These are phyloP conservation scores for Harpagus bidentatus DNA, from an alignment of 2,113 vertebrate species.

Conservation along the genomic window DNA sequence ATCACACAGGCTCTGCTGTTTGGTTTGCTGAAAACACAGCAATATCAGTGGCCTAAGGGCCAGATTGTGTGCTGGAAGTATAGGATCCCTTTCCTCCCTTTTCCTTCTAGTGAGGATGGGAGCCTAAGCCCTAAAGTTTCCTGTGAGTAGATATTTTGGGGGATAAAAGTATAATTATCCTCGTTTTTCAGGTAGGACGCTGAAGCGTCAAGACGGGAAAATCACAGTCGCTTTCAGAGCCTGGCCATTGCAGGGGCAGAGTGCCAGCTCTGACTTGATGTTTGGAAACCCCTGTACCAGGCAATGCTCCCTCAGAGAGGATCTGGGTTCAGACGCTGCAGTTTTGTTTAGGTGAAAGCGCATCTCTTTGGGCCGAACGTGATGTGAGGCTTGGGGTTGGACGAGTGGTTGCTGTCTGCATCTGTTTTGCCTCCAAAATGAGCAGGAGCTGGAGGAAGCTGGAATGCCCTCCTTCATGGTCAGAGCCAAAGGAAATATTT, in stretches of 20 bases:
- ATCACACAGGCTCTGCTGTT: not conserved
- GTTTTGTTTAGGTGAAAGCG: not conserved
- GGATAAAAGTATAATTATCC: too few relatives aligned
- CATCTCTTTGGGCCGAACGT: fast-evolving
- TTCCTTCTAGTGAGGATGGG: not conserved
- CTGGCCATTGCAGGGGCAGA: not conserved
- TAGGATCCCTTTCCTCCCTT: not conserved
- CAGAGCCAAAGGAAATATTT: not conserved
- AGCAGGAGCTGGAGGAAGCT: not conserved
- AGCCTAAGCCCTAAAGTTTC: not conserved
- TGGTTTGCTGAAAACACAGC: not conserved
- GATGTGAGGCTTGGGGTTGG: not conserved
- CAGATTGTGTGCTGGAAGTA: not conserved
- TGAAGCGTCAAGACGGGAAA: too few relatives aligned
- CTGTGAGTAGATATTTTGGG: too few relatives aligned
- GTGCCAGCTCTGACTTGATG: not conserved
- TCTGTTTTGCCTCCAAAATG: not conserved
- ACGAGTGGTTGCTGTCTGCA: not conserved
- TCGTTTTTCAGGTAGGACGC: not conserved
- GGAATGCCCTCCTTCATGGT: not conserved
- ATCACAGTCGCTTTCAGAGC: not conserved
- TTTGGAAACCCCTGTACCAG: not conserved
- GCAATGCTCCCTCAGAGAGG: not conserved
- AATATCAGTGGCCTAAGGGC: fast-evolving
- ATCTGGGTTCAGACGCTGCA: not conserved